A percentile compares a stretch with the other conserved stretches of the same genome.
Evolutionary conservation across 2,888 invertebrate species (phyloP).

Genomic region (Caenorhabditis zanzibari): DNA sequence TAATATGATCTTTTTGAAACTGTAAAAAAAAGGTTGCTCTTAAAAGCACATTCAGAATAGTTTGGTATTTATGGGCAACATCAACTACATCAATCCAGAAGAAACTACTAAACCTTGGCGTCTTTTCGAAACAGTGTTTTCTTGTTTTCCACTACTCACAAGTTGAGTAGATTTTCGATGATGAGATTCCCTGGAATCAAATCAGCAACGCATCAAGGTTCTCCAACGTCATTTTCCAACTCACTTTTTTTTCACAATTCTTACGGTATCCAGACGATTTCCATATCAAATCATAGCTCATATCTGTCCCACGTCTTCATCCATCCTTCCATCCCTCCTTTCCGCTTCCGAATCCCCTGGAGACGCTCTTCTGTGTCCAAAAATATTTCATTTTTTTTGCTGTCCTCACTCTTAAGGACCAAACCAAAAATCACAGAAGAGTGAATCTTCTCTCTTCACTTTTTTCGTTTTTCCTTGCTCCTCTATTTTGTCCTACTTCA

Average conservation of each 20-base stretch:
- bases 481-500: constrained; percentile 8
- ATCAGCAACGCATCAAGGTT: constrained; percentile 1
- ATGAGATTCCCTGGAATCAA: constrained; percentile 1
- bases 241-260: not conserved
- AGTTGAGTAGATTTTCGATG: not conserved
- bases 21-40: no score
- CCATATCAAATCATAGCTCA: constrained; percentile 57
- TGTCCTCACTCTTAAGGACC: constrained; percentile 40
- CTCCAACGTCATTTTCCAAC: not conserved
- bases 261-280: no score
- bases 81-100: no score
- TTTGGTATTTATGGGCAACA: no score
- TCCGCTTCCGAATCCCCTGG: constrained; percentile 2
- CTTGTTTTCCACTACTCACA: not conserved
- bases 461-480: not conserved
- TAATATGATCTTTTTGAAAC: no score
- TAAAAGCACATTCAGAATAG: no score
- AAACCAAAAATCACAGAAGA: constrained; percentile 40
- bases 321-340: not conserved
- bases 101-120: no score
- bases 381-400: constrained; percentile 40
- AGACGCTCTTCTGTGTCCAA: constrained; percentile 32
- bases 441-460: constrained; percentile 17
- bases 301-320: constrained; percentile 27
- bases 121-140: not conserved